phyloP scores from a whole-genome alignment of 2,797 vertebrate genomes.

The Arnoldichthys spilopterus region DNA sequence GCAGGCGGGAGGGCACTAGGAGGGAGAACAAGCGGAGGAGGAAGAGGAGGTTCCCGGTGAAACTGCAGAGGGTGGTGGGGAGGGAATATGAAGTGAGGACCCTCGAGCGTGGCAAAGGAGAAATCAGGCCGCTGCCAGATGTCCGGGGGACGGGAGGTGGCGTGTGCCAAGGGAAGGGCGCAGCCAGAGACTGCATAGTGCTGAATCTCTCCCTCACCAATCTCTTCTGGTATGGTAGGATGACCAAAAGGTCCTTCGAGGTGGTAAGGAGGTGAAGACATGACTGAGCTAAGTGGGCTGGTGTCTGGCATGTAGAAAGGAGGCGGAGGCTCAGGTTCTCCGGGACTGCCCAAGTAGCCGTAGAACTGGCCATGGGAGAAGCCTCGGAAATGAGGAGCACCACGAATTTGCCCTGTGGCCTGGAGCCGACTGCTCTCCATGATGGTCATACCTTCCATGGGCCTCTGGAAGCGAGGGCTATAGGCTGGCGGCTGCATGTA shows the following conservation, averaged over 20 bases:
- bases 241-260: constrained; percentile 92
- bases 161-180: constrained; percentile 92
- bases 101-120: constrained; percentile 90
- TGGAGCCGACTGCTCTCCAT: constrained; percentile 90
- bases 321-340: constrained; percentile 83
- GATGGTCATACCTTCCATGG: constrained; percentile 88
- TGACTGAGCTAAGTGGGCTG: constrained; percentile 95
- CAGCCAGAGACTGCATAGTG: constrained; percentile 91
- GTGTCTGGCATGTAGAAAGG: constrained; percentile 98
- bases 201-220: constrained; percentile 84
- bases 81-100: constrained; percentile 91
- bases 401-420: constrained; percentile 90
- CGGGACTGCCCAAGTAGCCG: constrained; percentile 91
- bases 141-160: constrained; percentile 91
- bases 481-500: constrained; percentile 98
- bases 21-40: constrained; percentile 87
- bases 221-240: constrained; percentile 94
- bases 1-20: constrained; percentile 83
- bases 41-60: constrained; percentile 84
- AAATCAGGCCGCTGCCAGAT: constrained; percentile 94
- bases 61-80: constrained; percentile 87
- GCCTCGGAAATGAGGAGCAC: constrained; percentile 86
- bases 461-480: constrained; percentile 94
- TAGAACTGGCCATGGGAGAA: constrained; percentile 90
- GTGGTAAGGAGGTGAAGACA: constrained; percentile 94